Evolutionary conservation across 2,888 invertebrate genomes (phyloP), one percentile per base, ranked within the genome.

Genomic region (Xylota sylvarum): DNA sequence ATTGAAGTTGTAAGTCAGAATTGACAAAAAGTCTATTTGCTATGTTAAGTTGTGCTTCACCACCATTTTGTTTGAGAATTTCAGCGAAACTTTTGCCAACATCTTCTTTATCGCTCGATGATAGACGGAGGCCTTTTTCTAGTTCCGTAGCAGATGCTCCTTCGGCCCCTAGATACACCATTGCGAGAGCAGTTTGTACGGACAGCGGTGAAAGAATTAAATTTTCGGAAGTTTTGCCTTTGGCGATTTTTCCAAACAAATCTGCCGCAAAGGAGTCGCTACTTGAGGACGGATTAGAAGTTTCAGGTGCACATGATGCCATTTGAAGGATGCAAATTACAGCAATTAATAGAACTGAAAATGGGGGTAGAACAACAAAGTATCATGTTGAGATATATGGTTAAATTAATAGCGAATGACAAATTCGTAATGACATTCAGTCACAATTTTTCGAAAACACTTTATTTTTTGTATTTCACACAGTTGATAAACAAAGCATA

Each of bases 21-120:
- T 94, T 94, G 0, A 96, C 91, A 90, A 95, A 97, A 5, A 97
- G 93, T 88, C 95, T 96, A 90, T 97, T 97, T 0, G 96, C 97
- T 46, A 96, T 93, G 80, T 94, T 94, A 5, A 92, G 32, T 3
- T 88, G 23, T 23, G 23, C 23, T 23, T 23, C 23, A 23, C 23
- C 23, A 1, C 2, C 2, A 1, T 23, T 23, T 23, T 23, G 23
- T 23, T 23, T 23, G 23, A 23, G 23, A 23, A 23, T 23, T 3
- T 23, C 23, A 23, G 23, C 23, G 23, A 23, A 23, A 23, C 23
- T 23, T 23, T 1, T 23, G 23, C 23, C 23, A 2, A 23, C 23
- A 1, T 23, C 23, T 23, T 23, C 23, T 3, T 23, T 23, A 23
- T 23, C 23, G 23, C 23, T 23, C 23, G 23, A 23, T 23, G 23